Evolutionary conservation across 2,888 invertebrate genomes (phyloP).

Genomic region (Drosophila siamana): DNA sequence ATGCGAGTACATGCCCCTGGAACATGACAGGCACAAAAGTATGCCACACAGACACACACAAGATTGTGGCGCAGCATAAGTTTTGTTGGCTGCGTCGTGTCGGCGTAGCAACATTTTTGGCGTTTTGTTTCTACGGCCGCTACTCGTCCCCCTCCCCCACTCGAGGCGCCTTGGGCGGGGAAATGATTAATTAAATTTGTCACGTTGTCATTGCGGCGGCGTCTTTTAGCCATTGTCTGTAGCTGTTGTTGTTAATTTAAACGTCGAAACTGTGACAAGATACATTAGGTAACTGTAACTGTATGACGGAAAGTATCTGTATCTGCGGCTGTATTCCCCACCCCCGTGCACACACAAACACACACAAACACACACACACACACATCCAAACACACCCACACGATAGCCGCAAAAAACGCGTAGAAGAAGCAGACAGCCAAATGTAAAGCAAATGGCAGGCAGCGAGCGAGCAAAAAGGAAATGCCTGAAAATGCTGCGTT

Average conservation of each 20-base stretch:
- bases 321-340: constrained; percentile 27
- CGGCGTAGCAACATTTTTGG: constrained; percentile 64
- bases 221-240: constrained; percentile 41
- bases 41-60: constrained; percentile 26
- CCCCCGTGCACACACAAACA: not conserved
- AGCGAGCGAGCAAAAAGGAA: constrained; percentile 33
- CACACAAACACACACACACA: not conserved
- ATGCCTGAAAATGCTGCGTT: constrained; percentile 53
- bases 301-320: constrained; percentile 9
- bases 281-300: constrained; percentile 58
- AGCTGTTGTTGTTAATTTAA: constrained; percentile 68
- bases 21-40: constrained; percentile 54
- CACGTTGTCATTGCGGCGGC: constrained; percentile 65
- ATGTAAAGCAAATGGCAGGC: constrained; percentile 19
- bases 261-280: constrained; percentile 73
- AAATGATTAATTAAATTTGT: constrained; percentile 79
- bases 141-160: no score
- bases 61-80: constrained; percentile 51
- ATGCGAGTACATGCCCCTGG: constrained; percentile 36
- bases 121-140: constrained; percentile 48
- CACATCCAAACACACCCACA: constrained; percentile 10
- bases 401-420: constrained; percentile 13
- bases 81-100: constrained; percentile 38
- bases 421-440: constrained; percentile 14
- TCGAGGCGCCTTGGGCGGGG: constrained; percentile 31